Base-by-base conservation (phyloP, 2,888 invertebrate genomes). In the Drosophila falleni region DNA sequence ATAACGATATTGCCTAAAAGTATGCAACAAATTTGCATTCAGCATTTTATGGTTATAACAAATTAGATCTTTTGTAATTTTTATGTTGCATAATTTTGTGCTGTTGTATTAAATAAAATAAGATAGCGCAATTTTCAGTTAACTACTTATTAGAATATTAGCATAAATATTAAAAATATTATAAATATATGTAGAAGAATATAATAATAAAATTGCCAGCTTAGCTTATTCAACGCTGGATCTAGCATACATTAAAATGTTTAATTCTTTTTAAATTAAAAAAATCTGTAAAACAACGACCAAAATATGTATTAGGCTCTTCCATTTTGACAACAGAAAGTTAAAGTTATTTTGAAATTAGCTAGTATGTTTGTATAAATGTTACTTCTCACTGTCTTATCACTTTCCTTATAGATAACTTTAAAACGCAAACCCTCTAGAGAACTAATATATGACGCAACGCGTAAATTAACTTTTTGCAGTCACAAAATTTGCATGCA, bases 381-480 rank as follows among this genome's bases (percentile, higher is more conserved):
- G 44, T 16, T 16, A 63, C 15, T 23, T 23, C 33, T 9, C 13
- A 4, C 19, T n/a, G 19, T 13, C 44, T 35, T 53, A 55, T 66
- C 10, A 19, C 31, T 11, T 33, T 15, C 49, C 47, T 44, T 58
- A 51, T 41, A 44, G 39, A 83, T 78, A 72, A 68, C 41, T 64
- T 77, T 62, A 42, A 61, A 66, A 23, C 31, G 33, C 58, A 74
- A 74, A 74, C 53, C 50, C 84, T 61, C 75, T 29, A 26, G 78
- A 59, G 83, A 74, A 44, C 70, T 71, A 37, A 60, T 61, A 53
- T 64, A 37, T 69, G 63, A 23, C 56, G 39, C 53, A 29, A 42
- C 46, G 60, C 51, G 68, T 64, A 84, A 81, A 84, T 81, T 70
- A 78, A 78, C 81, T 71, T 81, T 78, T 61, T 49, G 49, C 67